A percentile compares a stretch with the other conserved stretches of the same genome.
These are phyloP conservation scores for Peromyscus melanophrys DNA, from an alignment of 2,797 vertebrate species.

Conservation along the genomic window DNA sequence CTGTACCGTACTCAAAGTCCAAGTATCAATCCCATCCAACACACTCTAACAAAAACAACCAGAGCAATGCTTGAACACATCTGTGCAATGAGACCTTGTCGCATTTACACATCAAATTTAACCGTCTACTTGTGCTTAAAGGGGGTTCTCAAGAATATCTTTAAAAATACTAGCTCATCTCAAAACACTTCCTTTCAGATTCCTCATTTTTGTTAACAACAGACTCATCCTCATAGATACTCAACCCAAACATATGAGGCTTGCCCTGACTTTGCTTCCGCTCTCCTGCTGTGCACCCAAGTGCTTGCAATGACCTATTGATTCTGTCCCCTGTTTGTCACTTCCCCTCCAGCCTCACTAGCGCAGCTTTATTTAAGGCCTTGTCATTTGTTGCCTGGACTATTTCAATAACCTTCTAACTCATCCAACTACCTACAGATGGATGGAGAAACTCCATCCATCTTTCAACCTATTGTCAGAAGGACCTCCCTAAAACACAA, in stretches of 20 bases:
- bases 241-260: neutral
- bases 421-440: slow-evolving; percentile 74
- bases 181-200: slow-evolving; percentile 54
- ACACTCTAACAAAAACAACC: neutral
- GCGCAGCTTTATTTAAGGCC: slow-evolving; percentile 76
- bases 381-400: slow-evolving; percentile 73
- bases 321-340: slow-evolving; percentile 63
- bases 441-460: slow-evolving; percentile 55
- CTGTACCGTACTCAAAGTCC: neutral
- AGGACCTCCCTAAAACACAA: slow-evolving; percentile 66
- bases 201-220: neutral
- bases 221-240: neutral
- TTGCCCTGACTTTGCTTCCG: neutral
- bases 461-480: slow-evolving; percentile 74
- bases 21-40: neutral
- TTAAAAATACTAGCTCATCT: slow-evolving; percentile 30
- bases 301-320: slow-evolving; percentile 51
- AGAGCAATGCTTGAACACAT: neutral
- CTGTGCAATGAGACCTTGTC: neutral
- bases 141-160: neutral
- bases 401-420: slow-evolving; percentile 76
- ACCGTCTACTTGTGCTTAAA: neutral
- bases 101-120: neutral
- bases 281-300: neutral
- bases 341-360: slow-evolving; percentile 40